Evolutionary conservation across 2,797 vertebrate genomes (phyloP).

Genomic region (Spea hammondii): DNA sequence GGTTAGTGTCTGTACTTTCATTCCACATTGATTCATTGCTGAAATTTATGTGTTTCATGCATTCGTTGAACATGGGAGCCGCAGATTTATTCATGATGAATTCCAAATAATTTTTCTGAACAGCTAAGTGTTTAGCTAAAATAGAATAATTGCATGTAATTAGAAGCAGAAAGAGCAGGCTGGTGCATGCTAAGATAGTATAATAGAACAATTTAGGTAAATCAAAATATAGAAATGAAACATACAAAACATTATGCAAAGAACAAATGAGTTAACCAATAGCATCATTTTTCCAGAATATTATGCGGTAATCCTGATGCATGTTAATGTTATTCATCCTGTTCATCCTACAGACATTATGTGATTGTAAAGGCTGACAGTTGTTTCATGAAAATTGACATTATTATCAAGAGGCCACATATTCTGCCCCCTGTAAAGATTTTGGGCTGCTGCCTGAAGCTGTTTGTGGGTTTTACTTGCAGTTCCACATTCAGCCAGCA

Average conservation of each 20-base stretch:
- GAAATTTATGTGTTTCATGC: constrained; percentile 50
- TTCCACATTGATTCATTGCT: constrained; percentile 39
- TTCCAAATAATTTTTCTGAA: neutral
- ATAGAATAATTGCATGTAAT: neutral
- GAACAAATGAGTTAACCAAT: too few species aligned
- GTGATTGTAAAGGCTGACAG: neutral
- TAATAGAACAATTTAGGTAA: neutral
- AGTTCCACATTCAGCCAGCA: too few species aligned
- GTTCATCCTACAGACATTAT: neutral
- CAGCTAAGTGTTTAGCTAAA: neutral
- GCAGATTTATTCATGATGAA: constrained; percentile 50
- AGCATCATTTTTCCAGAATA: too few species aligned
- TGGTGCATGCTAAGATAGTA: neutral
- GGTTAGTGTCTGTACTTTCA: constrained; percentile 49
- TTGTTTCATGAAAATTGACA: neutral
- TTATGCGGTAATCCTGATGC: neutral
- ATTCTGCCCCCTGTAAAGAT: too few species aligned
- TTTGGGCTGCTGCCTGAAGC: too few species aligned
- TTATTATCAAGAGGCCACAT: neutral
- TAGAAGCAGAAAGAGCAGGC: neutral
- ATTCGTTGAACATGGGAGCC: constrained; percentile 58
- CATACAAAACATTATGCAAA: too few species aligned
- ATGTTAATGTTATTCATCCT: neutral
- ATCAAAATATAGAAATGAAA: too few species aligned
- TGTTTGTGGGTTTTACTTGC: too few species aligned